Base-by-base conservation (phyloP, 2,113 vertebrate genomes). In the Ailuropoda melanoleuca region DNA sequence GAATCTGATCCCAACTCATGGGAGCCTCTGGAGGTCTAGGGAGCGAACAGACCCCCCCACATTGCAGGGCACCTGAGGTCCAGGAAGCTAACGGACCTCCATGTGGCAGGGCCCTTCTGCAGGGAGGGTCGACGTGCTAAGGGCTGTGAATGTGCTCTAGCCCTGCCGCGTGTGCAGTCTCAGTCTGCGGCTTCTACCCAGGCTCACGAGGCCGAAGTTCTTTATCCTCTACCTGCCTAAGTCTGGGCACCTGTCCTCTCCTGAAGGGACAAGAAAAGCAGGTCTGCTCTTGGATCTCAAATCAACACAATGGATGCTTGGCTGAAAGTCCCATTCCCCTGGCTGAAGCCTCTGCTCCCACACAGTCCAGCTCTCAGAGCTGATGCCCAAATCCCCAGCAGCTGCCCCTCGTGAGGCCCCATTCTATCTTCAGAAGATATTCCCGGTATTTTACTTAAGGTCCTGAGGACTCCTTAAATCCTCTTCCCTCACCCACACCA, bases 101-200 rank as follows among this genome's bases (percentile, higher is more conserved):
- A 31, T 37, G 1, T 43, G 43, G 43, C 4, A 1, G 46, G 55
- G 56, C 11, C 15, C 91, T 50, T 26, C 34, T 23, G 29, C 2
- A 85, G 70, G 83, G 34, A 77, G n/a, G 46, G 19, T 60, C 26
- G 29, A 12, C 3, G 4, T 3, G 21, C 60, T 29, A 1, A 21
- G 6, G 10, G 9, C n/a, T 68, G 5, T 9, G 56, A 58, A 24
- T 4, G 19, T 29, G 48, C 78, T 62, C 9, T 18, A 31, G 56
- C 26, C 17, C 31, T 2, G 34, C n/a, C n/a, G 1, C 0, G 0
- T 1, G 11, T 23, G 5, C 14, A 18, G n/a, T 18, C 62, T 39
- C 58, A 8, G 9, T 5, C 75, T 43, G 4, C 39, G 23, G 37
- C 21, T 11, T 62, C 18, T 26, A 2, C 86, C 34, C 29, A 48